phyloP scores from a whole-genome alignment of 2,888 invertebrate species.

The Caradrina kadenii region DNA sequence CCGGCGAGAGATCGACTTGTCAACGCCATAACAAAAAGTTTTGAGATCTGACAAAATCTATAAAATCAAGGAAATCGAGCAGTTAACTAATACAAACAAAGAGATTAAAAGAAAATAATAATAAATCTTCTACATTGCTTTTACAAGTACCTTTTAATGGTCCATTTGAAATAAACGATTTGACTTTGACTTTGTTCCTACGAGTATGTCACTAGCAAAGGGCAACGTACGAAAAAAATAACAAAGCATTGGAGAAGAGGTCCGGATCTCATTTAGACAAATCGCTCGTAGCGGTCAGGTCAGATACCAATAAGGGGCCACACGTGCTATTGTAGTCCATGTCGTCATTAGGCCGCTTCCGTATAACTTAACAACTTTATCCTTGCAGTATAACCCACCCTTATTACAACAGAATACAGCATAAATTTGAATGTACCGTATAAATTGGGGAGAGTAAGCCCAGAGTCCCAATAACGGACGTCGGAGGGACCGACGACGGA shows the following conservation, averaged over 20 bases:
- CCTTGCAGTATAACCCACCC: slow-evolving; percentile 58
- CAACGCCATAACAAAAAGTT: slow-evolving; percentile 35
- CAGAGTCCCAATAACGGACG: slow-evolving; percentile 81
- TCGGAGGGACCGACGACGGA: slow-evolving; percentile 73
- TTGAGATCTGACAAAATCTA: slow-evolving; percentile 45
- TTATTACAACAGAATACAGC: slow-evolving; percentile 70
- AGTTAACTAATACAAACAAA: slow-evolving; percentile 21
- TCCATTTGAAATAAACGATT: too few relatives aligned
- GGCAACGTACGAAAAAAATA: slow-evolving; percentile 76
- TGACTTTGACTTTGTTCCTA: slow-evolving; percentile 26
- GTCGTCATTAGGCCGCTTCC: slow-evolving; percentile 89
- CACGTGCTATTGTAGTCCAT: slow-evolving; percentile 88
- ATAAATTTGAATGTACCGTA: slow-evolving; percentile 63
- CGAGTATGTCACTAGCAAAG: slow-evolving; percentile 66
- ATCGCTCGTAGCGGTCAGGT: slow-evolving; percentile 90
- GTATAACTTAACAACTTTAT: slow-evolving; percentile 73
- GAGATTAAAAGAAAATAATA: too few relatives aligned
- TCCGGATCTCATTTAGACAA: slow-evolving; percentile 90
- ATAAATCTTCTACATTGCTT: too few relatives aligned
- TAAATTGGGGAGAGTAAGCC: slow-evolving; percentile 69
- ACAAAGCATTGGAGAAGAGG: slow-evolving; percentile 83
- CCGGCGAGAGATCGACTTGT: slow-evolving; percentile 17
- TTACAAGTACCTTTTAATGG: too few relatives aligned
- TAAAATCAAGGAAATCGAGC: slow-evolving; percentile 55
- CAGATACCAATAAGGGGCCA: slow-evolving; percentile 89